A percentile compares a stretch with the other conserved stretches of the same genome.
Conservation (phyloP, 2,113 vertebrate species). For the Saguinus imperator region DNA sequence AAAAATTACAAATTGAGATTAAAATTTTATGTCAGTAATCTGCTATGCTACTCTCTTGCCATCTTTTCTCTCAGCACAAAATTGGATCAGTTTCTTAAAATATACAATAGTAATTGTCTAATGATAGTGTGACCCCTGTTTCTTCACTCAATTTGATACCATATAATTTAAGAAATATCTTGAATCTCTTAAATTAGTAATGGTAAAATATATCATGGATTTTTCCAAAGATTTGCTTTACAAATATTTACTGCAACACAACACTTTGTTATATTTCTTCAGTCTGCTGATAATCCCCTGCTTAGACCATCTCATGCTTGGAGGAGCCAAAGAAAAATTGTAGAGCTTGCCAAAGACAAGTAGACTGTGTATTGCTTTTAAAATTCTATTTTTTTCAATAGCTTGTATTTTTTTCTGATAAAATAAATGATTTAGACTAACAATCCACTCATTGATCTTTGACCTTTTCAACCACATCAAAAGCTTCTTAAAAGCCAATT, state of each 20-base stretch:
- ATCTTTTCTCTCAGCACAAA: constrained; percentile 34
- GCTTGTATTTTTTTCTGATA: constrained; percentile 73
- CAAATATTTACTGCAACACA: constrained; percentile 85
- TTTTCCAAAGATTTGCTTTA: constrained; percentile 83
- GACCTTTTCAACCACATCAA: constrained; percentile 78
- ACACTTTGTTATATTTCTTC: constrained; percentile 85
- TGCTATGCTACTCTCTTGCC: not conserved
- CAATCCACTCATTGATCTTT: constrained; percentile 82
- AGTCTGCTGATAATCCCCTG: constrained; percentile 87
- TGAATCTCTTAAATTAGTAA: constrained; percentile 84
- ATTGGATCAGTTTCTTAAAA: constrained; percentile 46
- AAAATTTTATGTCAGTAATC: constrained; percentile 4
- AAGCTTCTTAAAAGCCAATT: constrained; percentile 79
- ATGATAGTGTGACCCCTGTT: not conserved
- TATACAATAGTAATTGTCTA: constrained; percentile 11
- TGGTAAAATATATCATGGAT: constrained; percentile 81
- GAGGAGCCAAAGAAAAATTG: constrained; percentile 81
- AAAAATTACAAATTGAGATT: not conserved
- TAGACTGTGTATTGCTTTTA: constrained; percentile 76
- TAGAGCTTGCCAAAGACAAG: constrained; percentile 78
- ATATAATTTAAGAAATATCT: constrained; percentile 80
- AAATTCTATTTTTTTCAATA: constrained; percentile 80
- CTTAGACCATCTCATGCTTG: constrained; percentile 82
- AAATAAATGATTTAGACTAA: constrained; percentile 81
- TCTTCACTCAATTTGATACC: constrained; percentile 74